Evolutionary conservation across 2,888 invertebrate genomes (phyloP).

Genomic region (Rhaphigaster nebulosa): DNA sequence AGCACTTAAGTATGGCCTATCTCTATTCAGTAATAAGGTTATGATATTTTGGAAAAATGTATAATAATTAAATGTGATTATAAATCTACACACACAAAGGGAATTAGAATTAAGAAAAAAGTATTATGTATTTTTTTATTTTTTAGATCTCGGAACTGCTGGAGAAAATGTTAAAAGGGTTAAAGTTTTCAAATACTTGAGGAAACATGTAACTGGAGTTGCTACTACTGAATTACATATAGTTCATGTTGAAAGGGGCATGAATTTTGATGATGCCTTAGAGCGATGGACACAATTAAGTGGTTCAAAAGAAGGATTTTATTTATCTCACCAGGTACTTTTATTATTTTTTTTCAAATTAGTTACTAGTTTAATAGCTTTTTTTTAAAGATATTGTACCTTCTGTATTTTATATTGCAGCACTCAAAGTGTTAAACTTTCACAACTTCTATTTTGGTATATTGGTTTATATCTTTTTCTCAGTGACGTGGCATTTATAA

Average conservation of each 20-base stretch:
- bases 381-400: too few relatives aligned
- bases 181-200: slow-evolving; percentile 84
- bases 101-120: too few relatives aligned
- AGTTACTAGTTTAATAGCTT: not conserved
- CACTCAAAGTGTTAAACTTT: too few relatives aligned
- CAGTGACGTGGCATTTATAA: too few relatives aligned
- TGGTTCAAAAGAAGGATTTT: slow-evolving; percentile 90
- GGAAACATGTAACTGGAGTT: slow-evolving; percentile 90
- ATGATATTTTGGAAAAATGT: too few relatives aligned
- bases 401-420: too few relatives aligned
- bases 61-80: too few relatives aligned
- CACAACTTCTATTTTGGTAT: too few relatives aligned
- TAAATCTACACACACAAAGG: too few relatives aligned
- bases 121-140: slow-evolving; percentile 67
- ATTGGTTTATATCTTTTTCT: too few relatives aligned
- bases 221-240: slow-evolving; percentile 95
- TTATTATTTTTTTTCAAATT: not conserved
- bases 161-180: slow-evolving; percentile 92
- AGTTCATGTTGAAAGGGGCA: slow-evolving; percentile 91
- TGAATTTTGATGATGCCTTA: slow-evolving; percentile 92
- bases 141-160: slow-evolving; percentile 89
- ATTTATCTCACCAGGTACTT: slow-evolving; percentile 82
- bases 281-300: slow-evolving; percentile 83
- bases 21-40: too few relatives aligned
- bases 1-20: too few relatives aligned